phyloP scores from a whole-genome alignment of 2,888 invertebrate species.

The Protula sp. region DNA sequence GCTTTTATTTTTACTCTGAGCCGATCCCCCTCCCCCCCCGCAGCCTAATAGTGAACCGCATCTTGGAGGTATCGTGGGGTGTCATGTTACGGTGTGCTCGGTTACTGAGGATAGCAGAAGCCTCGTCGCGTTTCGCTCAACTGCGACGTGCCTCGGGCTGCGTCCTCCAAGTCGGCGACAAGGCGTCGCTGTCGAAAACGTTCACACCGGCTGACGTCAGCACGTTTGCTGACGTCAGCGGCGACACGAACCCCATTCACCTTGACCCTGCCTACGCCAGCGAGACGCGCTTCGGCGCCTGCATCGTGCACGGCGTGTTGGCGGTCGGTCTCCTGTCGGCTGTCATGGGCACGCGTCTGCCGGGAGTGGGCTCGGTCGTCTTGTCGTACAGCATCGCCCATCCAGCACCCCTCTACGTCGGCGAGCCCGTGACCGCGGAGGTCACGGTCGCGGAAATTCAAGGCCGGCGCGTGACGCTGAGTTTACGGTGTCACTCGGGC shows the following conservation, averaged over 20 bases:
- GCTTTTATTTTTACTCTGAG: too few species aligned
- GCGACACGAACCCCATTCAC: neutral
- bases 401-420: neutral
- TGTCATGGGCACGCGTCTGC: neutral
- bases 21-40: too few species aligned
- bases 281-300: neutral
- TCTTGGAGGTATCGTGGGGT: too few species aligned
- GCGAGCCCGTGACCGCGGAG: neutral
- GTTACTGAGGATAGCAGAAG: too few species aligned
- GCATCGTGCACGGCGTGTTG: neutral
- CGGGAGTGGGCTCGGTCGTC: neutral
- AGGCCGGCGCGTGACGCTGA: neutral
- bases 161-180: neutral
- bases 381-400: neutral
- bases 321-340: neutral
- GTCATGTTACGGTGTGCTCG: too few species aligned
- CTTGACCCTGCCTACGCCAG: neutral
- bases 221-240: neutral
- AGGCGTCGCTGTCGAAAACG: neutral
- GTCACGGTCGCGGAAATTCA: neutral
- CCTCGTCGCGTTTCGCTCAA: too few species aligned
- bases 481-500: neutral
- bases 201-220: neutral
- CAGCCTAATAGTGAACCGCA: too few species aligned
- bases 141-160: too few species aligned